Evolutionary conservation across 1,140 invertebrate species (phyloP).

Genomic region (Drosophila ananassae): DNA sequence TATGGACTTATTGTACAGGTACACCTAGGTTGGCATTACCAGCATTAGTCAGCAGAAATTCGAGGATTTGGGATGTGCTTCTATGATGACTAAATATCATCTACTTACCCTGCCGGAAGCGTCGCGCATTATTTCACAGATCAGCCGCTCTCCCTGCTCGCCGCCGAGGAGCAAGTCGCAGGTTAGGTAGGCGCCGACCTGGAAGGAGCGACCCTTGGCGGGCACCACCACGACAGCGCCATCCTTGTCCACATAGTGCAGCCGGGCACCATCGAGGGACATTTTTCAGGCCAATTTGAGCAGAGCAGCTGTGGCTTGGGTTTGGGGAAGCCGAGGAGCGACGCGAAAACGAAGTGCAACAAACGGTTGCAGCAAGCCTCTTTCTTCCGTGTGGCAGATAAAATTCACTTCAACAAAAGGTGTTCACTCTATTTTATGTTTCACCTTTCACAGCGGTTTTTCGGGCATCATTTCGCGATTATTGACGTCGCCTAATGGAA

Average conservation of each 20-base stretch:
- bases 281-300: constrained; percentile 50
- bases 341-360: constrained; percentile 26
- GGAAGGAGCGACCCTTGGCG: constrained; percentile 72
- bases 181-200: constrained; percentile 62
- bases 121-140: constrained; percentile 75
- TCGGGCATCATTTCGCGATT: constrained; percentile 13
- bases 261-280: constrained; percentile 71
- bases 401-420: not conserved
- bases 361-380: not conserved
- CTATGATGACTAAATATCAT: too few species aligned
- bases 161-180: constrained; percentile 63
- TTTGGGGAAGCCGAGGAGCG: constrained; percentile 37
- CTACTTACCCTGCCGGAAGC: constrained; percentile 77
- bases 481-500: constrained; percentile 19
- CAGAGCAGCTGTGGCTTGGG: constrained; percentile 53
- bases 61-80: not conserved
- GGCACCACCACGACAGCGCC: constrained; percentile 37
- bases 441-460: constrained; percentile 1
- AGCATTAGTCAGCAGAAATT: not conserved
- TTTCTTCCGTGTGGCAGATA: not conserved
- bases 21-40: constrained; percentile 44
- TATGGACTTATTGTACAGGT: constrained; percentile 61
- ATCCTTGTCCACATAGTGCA: constrained; percentile 57
- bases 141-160: constrained; percentile 49
- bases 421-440: not conserved